A percentile compares a stretch with the other conserved stretches of the same genome.
These are phyloP conservation scores for Eurosta solidaginis DNA, from an alignment of 1,140 invertebrate species.

Conservation along the genomic window DNA sequence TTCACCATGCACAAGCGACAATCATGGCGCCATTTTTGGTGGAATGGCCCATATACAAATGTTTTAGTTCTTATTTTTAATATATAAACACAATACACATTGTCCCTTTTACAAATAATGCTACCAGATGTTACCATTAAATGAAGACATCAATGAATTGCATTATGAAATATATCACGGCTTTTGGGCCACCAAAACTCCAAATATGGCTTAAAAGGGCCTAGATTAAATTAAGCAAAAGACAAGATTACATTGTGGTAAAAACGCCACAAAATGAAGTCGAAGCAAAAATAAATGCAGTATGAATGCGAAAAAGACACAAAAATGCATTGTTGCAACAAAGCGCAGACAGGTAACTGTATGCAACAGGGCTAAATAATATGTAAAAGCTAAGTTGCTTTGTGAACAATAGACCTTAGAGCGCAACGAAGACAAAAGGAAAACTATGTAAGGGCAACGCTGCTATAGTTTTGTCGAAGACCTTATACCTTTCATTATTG, in stretches of 20 bases:
- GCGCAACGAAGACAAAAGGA: not conserved
- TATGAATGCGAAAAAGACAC: not conserved
- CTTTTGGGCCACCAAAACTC: slow-evolving; percentile 39
- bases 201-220: slow-evolving; percentile 47
- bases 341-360: slow-evolving; percentile 9
- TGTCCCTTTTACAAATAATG: not conserved
- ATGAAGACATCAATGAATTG: slow-evolving; percentile 55
- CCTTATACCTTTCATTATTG: no score
- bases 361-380: not conserved
- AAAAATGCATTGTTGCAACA: not conserved
- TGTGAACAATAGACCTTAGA: slow-evolving; percentile 14
- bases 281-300: not conserved
- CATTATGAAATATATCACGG: slow-evolving; percentile 59
- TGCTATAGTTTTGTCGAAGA: no score
- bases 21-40: no score
- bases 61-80: no score
- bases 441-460: no score
- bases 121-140: slow-evolving; percentile 34
- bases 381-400: not conserved
- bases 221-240: not conserved
- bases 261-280: not conserved
- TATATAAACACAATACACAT: not conserved
- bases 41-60: no score
- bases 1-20: no score
- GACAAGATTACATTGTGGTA: slow-evolving; percentile 32